These are phyloP conservation scores for Xenentodon cancila DNA, from an alignment of 2,797 vertebrate genomes.

Conservation along the genomic window DNA sequence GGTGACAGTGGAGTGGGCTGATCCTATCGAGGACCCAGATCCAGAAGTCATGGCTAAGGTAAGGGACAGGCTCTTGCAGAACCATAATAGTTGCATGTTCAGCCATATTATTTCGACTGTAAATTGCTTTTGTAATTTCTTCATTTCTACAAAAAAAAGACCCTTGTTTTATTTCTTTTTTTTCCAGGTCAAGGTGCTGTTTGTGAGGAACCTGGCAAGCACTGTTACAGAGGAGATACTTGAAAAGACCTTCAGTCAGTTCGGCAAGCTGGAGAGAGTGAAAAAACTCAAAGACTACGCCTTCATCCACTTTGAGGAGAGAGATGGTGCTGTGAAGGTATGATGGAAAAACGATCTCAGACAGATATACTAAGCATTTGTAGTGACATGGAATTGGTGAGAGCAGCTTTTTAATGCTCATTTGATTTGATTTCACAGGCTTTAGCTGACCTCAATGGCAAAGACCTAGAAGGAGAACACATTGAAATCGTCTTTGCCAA, in stretches of 20 bases:
- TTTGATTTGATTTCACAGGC: constrained; percentile 82
- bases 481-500: constrained; percentile 99
- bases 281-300: constrained; percentile 99
- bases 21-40: constrained; percentile 98
- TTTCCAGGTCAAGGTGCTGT: constrained; percentile 94
- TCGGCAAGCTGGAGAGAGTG: constrained; percentile 97
- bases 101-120: not conserved
- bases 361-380: not conserved
- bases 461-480: constrained; percentile 96
- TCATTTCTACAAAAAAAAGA: not conserved
- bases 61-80: constrained; percentile 11
- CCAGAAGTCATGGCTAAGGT: constrained; percentile 99
- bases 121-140: not conserved
- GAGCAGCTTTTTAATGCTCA: not conserved
- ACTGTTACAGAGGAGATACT: constrained; percentile 97
- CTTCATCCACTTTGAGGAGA: constrained; percentile 98
- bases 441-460: constrained; percentile 97
- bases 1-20: constrained; percentile 99
- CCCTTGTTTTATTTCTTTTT: not conserved
- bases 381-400: not conserved
- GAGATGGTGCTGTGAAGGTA: constrained; percentile 98
- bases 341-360: accelerated
- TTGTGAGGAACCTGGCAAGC: constrained; percentile 97
- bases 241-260: constrained; percentile 97
- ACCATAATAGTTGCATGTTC: not conserved